Evolutionary conservation across 2,888 invertebrate species (phyloP), one percentile per base, ranked within the genome.

Genomic region (Rosalia funebris): DNA sequence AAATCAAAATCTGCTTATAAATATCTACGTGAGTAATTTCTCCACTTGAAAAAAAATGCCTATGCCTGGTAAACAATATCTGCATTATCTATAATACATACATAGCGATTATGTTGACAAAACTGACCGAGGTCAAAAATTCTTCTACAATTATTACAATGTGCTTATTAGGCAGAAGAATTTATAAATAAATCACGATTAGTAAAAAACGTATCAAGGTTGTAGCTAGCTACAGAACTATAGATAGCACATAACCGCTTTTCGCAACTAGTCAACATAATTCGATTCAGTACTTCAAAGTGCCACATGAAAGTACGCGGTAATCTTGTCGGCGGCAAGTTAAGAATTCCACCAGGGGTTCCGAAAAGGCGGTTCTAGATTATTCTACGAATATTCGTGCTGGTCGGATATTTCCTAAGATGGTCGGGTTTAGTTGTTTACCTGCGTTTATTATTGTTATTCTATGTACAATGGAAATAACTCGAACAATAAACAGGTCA

Each of bases 261-360:
- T 41, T 41, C 9, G 5, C n/a, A 11, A 37, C 14, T 12, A 5
- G 37, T 37, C 15, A 37, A 37, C 15, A 37, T 15, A 37, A 37
- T 14, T 37, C 15, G 10, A 14, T 37, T 15, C 15, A 15, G 10
- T 37, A 37, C 37, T n/a, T n/a, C n/a, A n/a, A n/a, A n/a, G n/a
- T n/a, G n/a, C n/a, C n/a, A n/a, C 11, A 11, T 5, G 41, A 9
- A 16, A 41, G 41, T 41, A 17, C 19, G 16, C 16, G 41, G 14
- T 37, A 11, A 12, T 36, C 7, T 17, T n/a, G 46, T 36, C 32
- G 47, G 16, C 25, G 16, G 32, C 17, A 12, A 48, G 48, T 12
- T 1, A 48, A 37, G 48, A 48, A 42, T 41, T n/a, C 14, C 10
- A 46, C 46, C 46, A 46, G 46, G 4, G 46, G 46, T 46, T n/a